phyloP scores from a whole-genome alignment of 2,888 invertebrate genomes.

The Idaea aversata region DNA sequence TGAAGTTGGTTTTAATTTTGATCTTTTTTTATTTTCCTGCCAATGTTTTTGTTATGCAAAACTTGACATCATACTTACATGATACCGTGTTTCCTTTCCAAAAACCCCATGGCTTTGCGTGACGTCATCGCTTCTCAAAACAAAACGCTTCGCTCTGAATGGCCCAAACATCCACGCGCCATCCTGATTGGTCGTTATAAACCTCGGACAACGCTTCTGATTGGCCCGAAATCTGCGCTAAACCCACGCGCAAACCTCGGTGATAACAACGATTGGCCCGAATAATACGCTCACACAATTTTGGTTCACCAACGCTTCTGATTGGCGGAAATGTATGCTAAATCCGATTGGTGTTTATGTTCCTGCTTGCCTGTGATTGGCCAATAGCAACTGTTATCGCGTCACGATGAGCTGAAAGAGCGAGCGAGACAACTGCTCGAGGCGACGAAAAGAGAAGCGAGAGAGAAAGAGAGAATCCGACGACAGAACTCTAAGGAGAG shows the following conservation, averaged over 20 bases:
- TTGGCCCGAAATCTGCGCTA: slow-evolving; percentile 29
- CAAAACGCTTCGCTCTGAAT: slow-evolving; percentile 31
- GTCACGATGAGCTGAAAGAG: slow-evolving; percentile 92
- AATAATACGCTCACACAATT: slow-evolving; percentile 9
- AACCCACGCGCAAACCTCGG: slow-evolving; percentile 7
- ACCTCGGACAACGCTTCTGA: slow-evolving; percentile 2
- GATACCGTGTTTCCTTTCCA: background rate
- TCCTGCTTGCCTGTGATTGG: slow-evolving; percentile 31
- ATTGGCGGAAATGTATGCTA: slow-evolving; percentile 8
- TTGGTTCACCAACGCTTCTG: slow-evolving; percentile 14
- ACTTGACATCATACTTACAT: background rate
- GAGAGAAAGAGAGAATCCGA: slow-evolving; percentile 64
- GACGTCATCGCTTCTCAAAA: slow-evolving; percentile 1
- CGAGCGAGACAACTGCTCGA: slow-evolving; percentile 90
- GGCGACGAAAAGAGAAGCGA: slow-evolving; percentile 86
- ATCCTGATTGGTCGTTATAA: background rate
- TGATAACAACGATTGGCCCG: slow-evolving; percentile 9
- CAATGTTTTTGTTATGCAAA: background rate
- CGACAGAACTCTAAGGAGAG: slow-evolving; percentile 59
- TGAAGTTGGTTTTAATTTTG: background rate
- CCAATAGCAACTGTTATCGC: slow-evolving; percentile 85
- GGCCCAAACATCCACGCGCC: slow-evolving; percentile 12
- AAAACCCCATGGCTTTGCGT: slow-evolving; percentile 1
- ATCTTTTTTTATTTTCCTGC: background rate
- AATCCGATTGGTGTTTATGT: slow-evolving; percentile 7